Base-by-base conservation (phyloP, 1,140 invertebrate genomes). In the Drosophila baimaii region DNA sequence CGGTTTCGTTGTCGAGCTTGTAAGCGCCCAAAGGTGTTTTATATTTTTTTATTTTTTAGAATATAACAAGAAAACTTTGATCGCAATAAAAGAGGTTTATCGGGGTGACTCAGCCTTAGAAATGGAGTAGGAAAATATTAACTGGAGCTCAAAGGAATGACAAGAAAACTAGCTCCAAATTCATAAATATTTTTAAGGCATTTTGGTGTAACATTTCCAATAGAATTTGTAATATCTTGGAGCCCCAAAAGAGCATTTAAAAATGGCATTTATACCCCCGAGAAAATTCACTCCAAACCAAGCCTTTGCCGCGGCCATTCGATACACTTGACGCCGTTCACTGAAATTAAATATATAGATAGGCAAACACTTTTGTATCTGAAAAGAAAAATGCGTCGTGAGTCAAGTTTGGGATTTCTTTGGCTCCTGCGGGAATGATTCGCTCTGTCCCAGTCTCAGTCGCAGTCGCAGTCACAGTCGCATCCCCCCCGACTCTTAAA, bases 351-450 rank as follows among this genome's bases (percentile, higher is more conserved):
- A 89, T 79, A 70, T 77, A 85, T 81, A 62, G 56, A 44, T 72
- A 58, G 65, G 21, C 66, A 23, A 39, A 46, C 62, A 61, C 64
- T 68, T 70, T 17, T 56, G 58, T 64, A 63, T 70, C 55, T 77
- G 17, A 39, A 39, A 54, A 56, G 68, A 72, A 89, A 79, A 88
- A 89, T 88, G 84, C 83, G 84, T 88, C 83, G 83, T 88, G 84
- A 88, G 84, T 89, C 77, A 84, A 89, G 84, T 88, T 80, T 88
- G 81, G 77, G 80, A 81, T 88, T 89, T 78, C 83, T 81, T 21
- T 21, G 23, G 46, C 65, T 80, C 61, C 78, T 56, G 51, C 59
- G 66, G 73, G 62, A 76, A 58, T 76, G 57, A 79, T 79, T 79
- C 44, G 80, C 37, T 63, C 41, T 41, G 25, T 46, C 46, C 44